Evolutionary conservation across 2,113 vertebrate genomes (phyloP), one percentile per base, ranked within the genome.

Genomic region (Thymallus thymallus): DNA sequence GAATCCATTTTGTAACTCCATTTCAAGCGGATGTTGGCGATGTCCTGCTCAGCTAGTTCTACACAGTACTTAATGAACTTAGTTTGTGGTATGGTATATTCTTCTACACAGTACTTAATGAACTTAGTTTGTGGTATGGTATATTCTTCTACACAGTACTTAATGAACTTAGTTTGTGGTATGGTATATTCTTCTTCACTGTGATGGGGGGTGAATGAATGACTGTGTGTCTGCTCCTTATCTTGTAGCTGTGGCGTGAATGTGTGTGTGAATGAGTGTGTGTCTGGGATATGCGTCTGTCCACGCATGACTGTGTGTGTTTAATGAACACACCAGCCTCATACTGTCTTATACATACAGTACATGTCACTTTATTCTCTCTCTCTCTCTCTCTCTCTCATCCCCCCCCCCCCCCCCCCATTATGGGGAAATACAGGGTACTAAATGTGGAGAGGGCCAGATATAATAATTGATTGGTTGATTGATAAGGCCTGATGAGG

Each of bases 101-200:
- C n/a, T n/a, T n/a, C n/a, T n/a, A n/a, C n/a, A n/a, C n/a, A n/a
- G n/a, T n/a, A 82, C 86, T 88, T 85, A 69, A 71, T 61, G 20
- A 22, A 61, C 58, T 69, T 83, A 89, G 87, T 85, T 78, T 85
- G 78, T 87, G 71, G 72, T 88, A 10, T 9, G 35, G n/a, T n/a
- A n/a, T n/a, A n/a, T n/a, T n/a, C n/a, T 76, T 90, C 91, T 90
- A 85, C 88, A 89, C 88, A 89, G 75, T 16, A 82, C 86, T 88
- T 85, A 69, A 71, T 61, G 20, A 22, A 61, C 58, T 69, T 83
- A 89, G 87, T 85, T 78, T 85, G 78, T 87, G 71, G 72, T 88
- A 10, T 9, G 35, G 26, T 26, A 85, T 85, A 20, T 29, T 29
- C 18, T 41, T 41, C 77, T 74, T 87, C 88, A 90, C 90, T 90